Evolutionary conservation across 2,888 invertebrate species (phyloP).

Genomic region (Metopia argyrocephala): DNA sequence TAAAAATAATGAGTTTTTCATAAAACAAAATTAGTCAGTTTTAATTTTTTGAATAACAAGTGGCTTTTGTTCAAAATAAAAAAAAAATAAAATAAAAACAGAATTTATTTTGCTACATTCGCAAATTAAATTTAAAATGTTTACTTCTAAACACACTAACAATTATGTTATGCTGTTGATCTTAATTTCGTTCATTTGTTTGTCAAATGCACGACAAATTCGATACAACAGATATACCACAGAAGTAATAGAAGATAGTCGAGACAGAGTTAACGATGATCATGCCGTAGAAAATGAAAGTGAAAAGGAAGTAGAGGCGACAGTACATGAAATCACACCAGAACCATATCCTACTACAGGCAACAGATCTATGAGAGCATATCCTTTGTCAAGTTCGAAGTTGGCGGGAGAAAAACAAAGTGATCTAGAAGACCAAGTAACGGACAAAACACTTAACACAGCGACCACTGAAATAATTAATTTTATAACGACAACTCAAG

Average conservation of each 20-base stretch:
- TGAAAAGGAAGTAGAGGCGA: slow-evolving; percentile 61
- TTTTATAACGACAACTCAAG: slow-evolving; percentile 64
- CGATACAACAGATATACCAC: slow-evolving; percentile 72
- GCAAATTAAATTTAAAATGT: slow-evolving; percentile 8
- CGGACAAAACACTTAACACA: slow-evolving; percentile 29
- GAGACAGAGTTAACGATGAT: slow-evolving; percentile 40
- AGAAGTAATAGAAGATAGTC: slow-evolving; percentile 67
- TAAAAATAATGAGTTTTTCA: slow-evolving; percentile 54
- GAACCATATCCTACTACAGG: slow-evolving; percentile 72
- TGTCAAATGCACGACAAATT: slow-evolving; percentile 69
- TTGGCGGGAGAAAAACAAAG: slow-evolving; percentile 1
- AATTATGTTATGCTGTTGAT: slow-evolving; percentile 13
- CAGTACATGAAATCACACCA: slow-evolving; percentile 66
- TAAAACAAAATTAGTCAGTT: slow-evolving; percentile 52
- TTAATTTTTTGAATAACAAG: slow-evolving; percentile 39
- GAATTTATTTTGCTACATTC: too few relatives aligned
- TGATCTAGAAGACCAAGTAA: slow-evolving; percentile 38
- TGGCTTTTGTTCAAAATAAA: neutral
- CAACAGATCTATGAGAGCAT: slow-evolving; percentile 70
- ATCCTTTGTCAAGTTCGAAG: slow-evolving; percentile 68
- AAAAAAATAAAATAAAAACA: too few relatives aligned
- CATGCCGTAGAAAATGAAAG: slow-evolving; percentile 4
- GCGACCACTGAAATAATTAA: slow-evolving; percentile 64
- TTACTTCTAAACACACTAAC: neutral
- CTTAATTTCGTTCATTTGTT: slow-evolving; percentile 41